Evolutionary conservation across 2,888 invertebrate genomes (phyloP), one percentile per base, ranked within the genome.

Genomic region (Miltochrista miniata): DNA sequence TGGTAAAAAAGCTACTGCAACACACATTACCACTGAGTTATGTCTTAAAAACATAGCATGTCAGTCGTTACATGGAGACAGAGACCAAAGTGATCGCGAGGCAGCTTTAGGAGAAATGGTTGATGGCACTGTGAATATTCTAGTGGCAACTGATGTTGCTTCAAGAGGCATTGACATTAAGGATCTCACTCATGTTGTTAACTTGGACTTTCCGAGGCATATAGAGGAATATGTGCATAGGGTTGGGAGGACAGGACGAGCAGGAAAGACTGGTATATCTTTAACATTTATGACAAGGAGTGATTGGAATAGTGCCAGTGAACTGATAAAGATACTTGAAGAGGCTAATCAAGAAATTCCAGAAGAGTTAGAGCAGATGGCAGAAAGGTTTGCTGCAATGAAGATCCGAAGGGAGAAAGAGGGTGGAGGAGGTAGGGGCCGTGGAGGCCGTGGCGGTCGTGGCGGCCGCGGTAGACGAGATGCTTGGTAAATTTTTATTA

Each of bases 201-300:
- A 99, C 83, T 96, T 95, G 70, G 98, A 99, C 83, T 98, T 98
- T 74, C 98, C 98, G 0, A 93, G 95, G 12, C 97, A 98, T 71
- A 97, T 98, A 70, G 98, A 98, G 80, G 98, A 99, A 74, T 99
- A 98, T 85, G 98, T 98, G 0, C 98, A 99, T 79, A 93, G 98
- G 55, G 97, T 99, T n/a, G 98, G 98, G 0, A 93, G 99, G 54
- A 99, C 98, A 0, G 99, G 98, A 0, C 93, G 98, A 51, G 98
- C 99, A 12, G 98, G 98, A 12, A 94, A 94, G 54, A 94, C 93
- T 0, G 98, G 99, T 0, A 94, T 94, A 46, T 95, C 98, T 0
- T 93, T 98, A 33, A 96, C 97, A 48, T 95, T 96, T 68, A 89
- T 99, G 58, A 95, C 98, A 0, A 92, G 95, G 36, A 87, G 87